Base-by-base conservation (phyloP, 2,797 vertebrate genomes). In the Poecilia gillii region DNA sequence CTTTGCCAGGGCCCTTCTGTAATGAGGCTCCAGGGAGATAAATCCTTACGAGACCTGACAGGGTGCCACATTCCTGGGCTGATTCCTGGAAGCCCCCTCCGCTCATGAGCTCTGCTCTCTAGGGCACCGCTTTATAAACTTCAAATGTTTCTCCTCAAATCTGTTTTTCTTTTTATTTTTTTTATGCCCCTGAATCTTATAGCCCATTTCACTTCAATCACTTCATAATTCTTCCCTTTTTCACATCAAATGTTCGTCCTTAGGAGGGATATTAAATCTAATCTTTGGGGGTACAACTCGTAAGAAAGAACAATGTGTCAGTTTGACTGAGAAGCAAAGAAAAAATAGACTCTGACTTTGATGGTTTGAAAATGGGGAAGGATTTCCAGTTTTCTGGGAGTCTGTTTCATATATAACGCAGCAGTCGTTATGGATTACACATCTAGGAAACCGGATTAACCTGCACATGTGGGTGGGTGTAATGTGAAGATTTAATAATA, bases 11-110 rank as follows among this genome's bases (percentile, higher is more conserved):
- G 85, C 85, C 74, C 84, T 92, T 90, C 59, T 59, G 84, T 93
- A 93, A 93, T 92, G 91, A 94, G 92, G 87, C 91, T 90, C 87
- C 84, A 73, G 87, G 84, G 88, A 94, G 93, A 95, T 94, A 91
- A 93, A 94, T 91, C 91, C 92, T 93, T 91, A 91, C 90, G 93
- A 91, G 90, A 92, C 83, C 91, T 93, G 93, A 95, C 93, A 93
- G 93, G 91, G 93, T 91, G 92, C 92, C 93, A 94, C 93, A 95
- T 94, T 95, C 93, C 91, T 62, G 4, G 41, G 53, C 74, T 51
- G 88, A 91, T 85, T 92, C 89, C 89, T 87, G 87, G 87, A 92
- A 88, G 36, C 36, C 68, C 85, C 79, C 86, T 81, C 86, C 84
- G 78, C 83, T 82, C 70, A 77, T 78, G 51, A 85, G 78, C 86